Conservation (phyloP, 2,888 invertebrate species). For the Eristalis intricaria region DNA sequence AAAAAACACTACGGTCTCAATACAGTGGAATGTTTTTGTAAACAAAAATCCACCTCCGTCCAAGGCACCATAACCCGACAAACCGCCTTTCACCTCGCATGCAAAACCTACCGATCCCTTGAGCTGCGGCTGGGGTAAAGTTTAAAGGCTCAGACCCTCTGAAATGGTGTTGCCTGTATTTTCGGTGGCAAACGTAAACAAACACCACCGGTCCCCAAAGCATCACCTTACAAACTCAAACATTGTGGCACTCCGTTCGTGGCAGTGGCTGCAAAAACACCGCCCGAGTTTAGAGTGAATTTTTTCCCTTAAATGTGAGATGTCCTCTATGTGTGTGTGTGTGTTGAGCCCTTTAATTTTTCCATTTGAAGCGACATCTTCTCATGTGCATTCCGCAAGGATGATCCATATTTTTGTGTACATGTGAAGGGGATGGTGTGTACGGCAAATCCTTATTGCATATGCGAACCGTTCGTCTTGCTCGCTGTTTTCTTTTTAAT, state of each 20-base stretch:
- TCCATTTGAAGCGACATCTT: neutral
- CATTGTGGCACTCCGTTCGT: neutral
- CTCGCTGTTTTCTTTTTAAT: neutral
- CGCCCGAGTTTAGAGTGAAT: neutral
- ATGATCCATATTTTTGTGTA: neutral
- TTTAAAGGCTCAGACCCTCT: neutral
- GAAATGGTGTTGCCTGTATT: neutral
- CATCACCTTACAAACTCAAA: neutral
- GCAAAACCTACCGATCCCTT: neutral
- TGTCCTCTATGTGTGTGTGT: neutral
- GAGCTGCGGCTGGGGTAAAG: neutral
- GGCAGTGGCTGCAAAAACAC: neutral
- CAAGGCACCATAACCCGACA: no score
- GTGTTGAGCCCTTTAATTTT: neutral
- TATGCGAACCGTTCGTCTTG: neutral
- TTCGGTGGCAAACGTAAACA: neutral
- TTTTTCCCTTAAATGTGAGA: neutral
- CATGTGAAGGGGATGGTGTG: neutral
- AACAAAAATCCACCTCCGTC: no score
- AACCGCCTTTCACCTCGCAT: neutral
- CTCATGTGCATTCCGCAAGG: neutral
- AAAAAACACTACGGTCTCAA: no score
- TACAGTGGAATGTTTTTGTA: no score
- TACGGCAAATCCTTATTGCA: neutral
- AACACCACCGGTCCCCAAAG: neutral